Percentiles rank a stretch among this genome's conserved stretches.
Evolutionary conservation across 2,888 invertebrate species (phyloP).

Genomic region (Dynastes grantii): DNA sequence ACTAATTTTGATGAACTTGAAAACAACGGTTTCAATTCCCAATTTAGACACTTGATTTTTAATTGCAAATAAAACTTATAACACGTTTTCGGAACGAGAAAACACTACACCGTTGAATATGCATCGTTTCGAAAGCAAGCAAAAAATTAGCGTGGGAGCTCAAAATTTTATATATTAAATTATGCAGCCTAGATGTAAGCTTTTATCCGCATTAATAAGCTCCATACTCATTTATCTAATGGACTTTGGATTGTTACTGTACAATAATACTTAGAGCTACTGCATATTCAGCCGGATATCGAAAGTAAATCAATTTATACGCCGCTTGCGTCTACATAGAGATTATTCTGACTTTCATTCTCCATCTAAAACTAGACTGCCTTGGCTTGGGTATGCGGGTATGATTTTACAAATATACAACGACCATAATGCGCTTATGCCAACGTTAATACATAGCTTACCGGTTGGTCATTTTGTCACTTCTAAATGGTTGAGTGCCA

Average conservation of each 20-base stretch:
- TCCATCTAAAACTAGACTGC: constrained; percentile 39
- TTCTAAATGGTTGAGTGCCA: constrained; percentile 20
- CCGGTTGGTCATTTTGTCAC: constrained; percentile 27
- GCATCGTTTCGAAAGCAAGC: too few species aligned
- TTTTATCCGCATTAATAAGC: background rate
- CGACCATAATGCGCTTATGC: background rate
- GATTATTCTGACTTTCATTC: constrained; percentile 39
- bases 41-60: too few species aligned
- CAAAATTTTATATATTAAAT: too few species aligned
- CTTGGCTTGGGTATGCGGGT: constrained; percentile 19
- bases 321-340: background rate
- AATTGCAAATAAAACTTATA: too few species aligned
- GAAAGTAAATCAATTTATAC: constrained; percentile 44
- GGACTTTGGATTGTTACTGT: background rate
- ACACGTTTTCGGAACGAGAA: too few species aligned
- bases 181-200: background rate
- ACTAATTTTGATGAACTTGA: too few species aligned
- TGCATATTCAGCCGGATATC: constrained; percentile 39
- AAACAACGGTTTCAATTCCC: too few species aligned
- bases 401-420: constrained; percentile 13
- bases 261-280: background rate
- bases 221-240: background rate
- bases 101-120: too few species aligned
- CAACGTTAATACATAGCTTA: constrained; percentile 9
- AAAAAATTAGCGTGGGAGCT: too few species aligned